Conservation (phyloP, 2,888 invertebrate species). For the Brachylomia viminalis region DNA sequence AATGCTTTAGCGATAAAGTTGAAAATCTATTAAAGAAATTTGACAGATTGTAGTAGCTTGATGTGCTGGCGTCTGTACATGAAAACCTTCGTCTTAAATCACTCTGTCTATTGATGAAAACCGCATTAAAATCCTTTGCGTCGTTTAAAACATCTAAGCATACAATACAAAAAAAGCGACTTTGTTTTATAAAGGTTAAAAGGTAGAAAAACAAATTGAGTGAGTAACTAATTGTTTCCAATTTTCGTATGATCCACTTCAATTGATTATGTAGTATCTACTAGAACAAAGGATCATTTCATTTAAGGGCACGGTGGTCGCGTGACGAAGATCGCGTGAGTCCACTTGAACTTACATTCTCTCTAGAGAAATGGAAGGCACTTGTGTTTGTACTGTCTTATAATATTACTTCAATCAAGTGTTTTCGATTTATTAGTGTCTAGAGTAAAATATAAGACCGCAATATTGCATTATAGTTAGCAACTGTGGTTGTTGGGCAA, state of each 20-base stretch:
- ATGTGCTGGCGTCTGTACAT: too few relatives aligned
- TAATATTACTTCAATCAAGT: constrained; percentile 57
- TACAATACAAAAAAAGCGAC: too few relatives aligned
- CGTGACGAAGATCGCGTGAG: constrained; percentile 64
- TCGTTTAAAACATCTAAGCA: too few relatives aligned
- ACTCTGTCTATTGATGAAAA: too few relatives aligned
- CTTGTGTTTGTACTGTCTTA: constrained; percentile 59
- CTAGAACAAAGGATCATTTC: constrained; percentile 59
- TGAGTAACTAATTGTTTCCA: constrained; percentile 58
- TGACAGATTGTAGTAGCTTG: too few relatives aligned
- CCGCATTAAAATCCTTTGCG: too few relatives aligned
- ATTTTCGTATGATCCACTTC: constrained; percentile 66
- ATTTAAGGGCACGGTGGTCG: constrained; percentile 54
- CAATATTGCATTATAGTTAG: neutral
- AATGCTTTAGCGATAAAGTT: too few relatives aligned
- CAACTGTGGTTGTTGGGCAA: too few relatives aligned
- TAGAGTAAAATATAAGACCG: neutral
- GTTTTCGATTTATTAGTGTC: constrained; percentile 45
- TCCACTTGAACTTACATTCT: constrained; percentile 37
- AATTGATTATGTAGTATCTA: constrained; percentile 58
- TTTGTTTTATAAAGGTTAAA: constrained; percentile 12
- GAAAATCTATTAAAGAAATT: too few relatives aligned
- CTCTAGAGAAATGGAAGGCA: constrained; percentile 59
- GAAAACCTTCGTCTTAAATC: too few relatives aligned
- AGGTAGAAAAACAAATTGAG: constrained; percentile 31